Conservation (phyloP, 2,113 vertebrate species). For the Vidua chalybeata region DNA sequence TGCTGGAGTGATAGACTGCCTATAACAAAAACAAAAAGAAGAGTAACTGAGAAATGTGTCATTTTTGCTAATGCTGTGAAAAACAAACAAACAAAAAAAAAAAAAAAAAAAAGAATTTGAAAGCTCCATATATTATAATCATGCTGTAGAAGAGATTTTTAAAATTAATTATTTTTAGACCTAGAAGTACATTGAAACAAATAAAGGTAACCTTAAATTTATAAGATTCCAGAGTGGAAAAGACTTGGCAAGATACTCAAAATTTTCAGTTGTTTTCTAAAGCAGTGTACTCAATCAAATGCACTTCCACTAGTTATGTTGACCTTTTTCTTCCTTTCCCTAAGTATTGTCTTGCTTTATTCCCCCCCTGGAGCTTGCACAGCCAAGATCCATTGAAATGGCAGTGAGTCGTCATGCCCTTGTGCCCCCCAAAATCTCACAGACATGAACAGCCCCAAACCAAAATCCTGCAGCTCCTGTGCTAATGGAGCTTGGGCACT, state of each 20-base stretch:
- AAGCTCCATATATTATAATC: background rate
- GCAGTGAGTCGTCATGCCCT: rapidly evolving
- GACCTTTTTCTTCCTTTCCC: background rate
- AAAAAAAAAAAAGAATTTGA: background rate
- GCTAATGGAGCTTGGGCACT: background rate
- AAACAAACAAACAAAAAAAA: background rate
- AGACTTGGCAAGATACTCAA: background rate
- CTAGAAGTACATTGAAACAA: background rate
- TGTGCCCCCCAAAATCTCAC: background rate
- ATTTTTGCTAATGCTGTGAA: background rate
- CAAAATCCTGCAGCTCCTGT: background rate
- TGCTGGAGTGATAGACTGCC: background rate
- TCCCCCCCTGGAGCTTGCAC: background rate
- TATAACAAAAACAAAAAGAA: background rate
- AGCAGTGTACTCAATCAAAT: background rate
- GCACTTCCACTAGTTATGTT: background rate
- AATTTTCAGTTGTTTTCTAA: background rate
- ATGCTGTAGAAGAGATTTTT: background rate
- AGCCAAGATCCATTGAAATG: background rate
- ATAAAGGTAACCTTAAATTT: background rate
- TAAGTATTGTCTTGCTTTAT: background rate
- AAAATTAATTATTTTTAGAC: background rate
- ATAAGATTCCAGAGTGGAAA: background rate
- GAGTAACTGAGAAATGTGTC: background rate
- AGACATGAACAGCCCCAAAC: background rate